Percentiles rank a stretch among this genome's conserved stretches.
phyloP scores from a whole-genome alignment of 2,797 vertebrate species.

The Miichthys miiuy region DNA sequence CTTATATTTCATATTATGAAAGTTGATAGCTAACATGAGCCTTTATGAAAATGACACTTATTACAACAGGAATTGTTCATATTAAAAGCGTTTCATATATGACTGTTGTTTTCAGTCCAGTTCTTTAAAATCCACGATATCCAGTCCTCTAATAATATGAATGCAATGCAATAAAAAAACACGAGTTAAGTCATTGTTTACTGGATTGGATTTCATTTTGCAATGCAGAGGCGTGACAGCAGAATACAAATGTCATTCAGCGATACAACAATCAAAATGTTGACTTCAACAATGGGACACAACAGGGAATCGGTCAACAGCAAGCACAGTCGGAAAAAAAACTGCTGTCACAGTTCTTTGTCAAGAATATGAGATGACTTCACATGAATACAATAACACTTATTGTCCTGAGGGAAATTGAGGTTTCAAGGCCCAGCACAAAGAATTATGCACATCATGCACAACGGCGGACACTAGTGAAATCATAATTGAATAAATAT shows the following conservation, averaged over 20 bases:
- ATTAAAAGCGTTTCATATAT: neutral
- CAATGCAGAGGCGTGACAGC: constrained; percentile 8
- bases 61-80: neutral
- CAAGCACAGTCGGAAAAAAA: neutral
- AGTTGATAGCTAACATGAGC: neutral
- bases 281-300: constrained; percentile 41
- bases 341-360: constrained; percentile 55
- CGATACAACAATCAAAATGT: constrained; percentile 41
- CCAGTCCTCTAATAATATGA: neutral
- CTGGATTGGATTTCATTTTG: constrained; percentile 25
- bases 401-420: constrained; percentile 59
- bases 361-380: constrained; percentile 45
- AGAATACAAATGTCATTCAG: constrained; percentile 38
- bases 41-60: neutral
- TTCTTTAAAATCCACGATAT: constrained; percentile 18
- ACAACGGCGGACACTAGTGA: constrained; percentile 20
- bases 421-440: constrained; percentile 30
- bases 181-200: constrained; percentile 26
- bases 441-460: constrained; percentile 41
- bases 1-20: neutral
- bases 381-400: constrained; percentile 47
- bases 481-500: constrained; percentile 50
- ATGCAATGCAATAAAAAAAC: neutral
- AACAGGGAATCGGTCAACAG: constrained; percentile 22
- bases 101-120: neutral